Evolutionary conservation across 2,888 invertebrate genomes (phyloP).

Genomic region (Branchipolynoe longqiensis): DNA sequence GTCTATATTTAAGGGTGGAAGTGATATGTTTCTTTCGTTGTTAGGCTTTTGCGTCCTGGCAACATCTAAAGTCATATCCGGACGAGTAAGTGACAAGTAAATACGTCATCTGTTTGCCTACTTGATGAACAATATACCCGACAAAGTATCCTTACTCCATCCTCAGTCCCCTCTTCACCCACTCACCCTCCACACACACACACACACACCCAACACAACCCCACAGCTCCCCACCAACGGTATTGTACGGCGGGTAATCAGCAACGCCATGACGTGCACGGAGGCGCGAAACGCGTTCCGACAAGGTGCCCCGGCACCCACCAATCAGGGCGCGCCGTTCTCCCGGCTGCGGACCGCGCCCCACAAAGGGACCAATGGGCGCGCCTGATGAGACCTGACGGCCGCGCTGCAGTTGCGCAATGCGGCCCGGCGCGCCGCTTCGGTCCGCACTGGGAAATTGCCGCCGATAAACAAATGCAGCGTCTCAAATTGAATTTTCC

Average conservation of each 20-base stretch:
- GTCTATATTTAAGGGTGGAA: too few species aligned
- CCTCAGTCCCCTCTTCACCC: too few species aligned
- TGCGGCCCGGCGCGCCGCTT: neutral
- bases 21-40: too few species aligned
- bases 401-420: constrained; percentile 42
- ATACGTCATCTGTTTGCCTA: too few species aligned
- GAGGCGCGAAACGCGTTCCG: constrained; percentile 33
- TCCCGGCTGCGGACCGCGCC: neutral
- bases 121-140: too few species aligned
- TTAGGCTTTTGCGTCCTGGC: too few species aligned
- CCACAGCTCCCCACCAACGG: too few species aligned
- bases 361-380: constrained; percentile 43
- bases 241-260: constrained; percentile 37
- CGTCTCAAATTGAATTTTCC: constrained; percentile 51
- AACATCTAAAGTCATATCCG: too few species aligned
- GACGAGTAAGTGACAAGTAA: too few species aligned
- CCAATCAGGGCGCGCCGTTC: constrained; percentile 39
- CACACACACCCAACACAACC: too few species aligned
- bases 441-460: constrained; percentile 25
- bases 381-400: constrained; percentile 43
- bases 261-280: constrained; percentile 44
- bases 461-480: constrained; percentile 42
- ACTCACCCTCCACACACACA: too few species aligned
- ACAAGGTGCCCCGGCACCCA: constrained; percentile 31
- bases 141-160: too few species aligned